Percentiles rank a stretch among this genome's conserved stretches.
Conservation (phyloP, 2,888 invertebrate species). For the Rhamnusium bicolor region DNA sequence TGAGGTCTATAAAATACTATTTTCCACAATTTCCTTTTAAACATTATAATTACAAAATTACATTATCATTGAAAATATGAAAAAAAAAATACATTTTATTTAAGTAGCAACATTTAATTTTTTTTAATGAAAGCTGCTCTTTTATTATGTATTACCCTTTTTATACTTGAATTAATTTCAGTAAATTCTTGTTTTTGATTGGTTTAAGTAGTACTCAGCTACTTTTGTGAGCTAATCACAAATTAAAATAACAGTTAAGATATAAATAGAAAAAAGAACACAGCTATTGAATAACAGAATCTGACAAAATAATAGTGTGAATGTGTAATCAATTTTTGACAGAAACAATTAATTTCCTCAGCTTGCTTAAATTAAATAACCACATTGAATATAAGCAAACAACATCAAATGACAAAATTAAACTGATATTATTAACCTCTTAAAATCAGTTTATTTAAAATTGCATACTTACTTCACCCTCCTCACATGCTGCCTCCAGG, state of each 20-base stretch:
- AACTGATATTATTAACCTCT: neutral
- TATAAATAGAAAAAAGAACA: neutral
- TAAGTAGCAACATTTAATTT: too few species aligned
- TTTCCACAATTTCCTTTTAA: too few species aligned
- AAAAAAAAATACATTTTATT: too few species aligned
- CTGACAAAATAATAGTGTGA: neutral
- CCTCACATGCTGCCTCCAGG: constrained; percentile 79
- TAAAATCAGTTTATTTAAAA: constrained; percentile 20
- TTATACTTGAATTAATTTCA: too few species aligned
- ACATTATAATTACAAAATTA: too few species aligned
- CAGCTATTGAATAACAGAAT: neutral
- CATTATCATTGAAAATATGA: too few species aligned
- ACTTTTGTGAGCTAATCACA: neutral
- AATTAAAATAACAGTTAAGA: constrained; percentile 6
- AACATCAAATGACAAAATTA: neutral
- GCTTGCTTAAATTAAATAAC: neutral
- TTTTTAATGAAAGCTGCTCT: too few species aligned
- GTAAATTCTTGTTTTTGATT: too few species aligned
- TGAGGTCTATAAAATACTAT: too few species aligned
- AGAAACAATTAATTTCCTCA: neutral
- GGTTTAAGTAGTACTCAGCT: neutral
- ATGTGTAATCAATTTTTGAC: constrained; percentile 1
- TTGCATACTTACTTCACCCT: constrained; percentile 75
- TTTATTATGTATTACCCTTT: too few species aligned
- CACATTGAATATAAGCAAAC: neutral